A percentile compares a stretch with the other conserved stretches of the same genome.
Conservation (phyloP, 2,113 vertebrate species). For the Benitochromis conjunctus region DNA sequence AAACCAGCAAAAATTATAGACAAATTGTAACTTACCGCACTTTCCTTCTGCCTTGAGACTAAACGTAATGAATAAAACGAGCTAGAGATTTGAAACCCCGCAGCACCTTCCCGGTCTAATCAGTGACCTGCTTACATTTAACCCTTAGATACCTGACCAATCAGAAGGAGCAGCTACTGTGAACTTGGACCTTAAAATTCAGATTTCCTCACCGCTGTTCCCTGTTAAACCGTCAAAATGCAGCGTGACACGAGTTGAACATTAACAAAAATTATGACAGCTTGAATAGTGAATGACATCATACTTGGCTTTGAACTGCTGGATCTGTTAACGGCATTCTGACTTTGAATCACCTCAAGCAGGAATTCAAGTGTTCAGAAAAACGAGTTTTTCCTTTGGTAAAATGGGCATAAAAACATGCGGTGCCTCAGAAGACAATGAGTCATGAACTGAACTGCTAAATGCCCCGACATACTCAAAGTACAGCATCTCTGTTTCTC, state of each 20-base stretch:
- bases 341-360: background rate
- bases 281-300: constrained; percentile 2
- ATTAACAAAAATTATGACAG: constrained; percentile 34
- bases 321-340: background rate
- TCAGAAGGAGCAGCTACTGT: background rate
- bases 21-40: constrained; percentile 7
- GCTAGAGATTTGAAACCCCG: background rate
- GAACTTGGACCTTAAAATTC: constrained; percentile 12
- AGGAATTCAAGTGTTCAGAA: background rate
- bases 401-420: background rate
- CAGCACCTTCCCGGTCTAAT: background rate
- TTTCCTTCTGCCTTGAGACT: background rate
- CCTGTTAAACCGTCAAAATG: background rate
- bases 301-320: background rate
- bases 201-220: background rate
- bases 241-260: constrained; percentile 6
- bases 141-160: background rate
- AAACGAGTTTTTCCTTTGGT: background rate
- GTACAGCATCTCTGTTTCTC: background rate
- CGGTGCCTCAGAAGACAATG: background rate
- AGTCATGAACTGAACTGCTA: background rate
- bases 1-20: background rate
- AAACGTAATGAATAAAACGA: background rate
- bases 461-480: background rate
- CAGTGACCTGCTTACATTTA: constrained; percentile 8